Base-by-base conservation (phyloP, 64 coral and sea anemone genomes). In the Stylophora pistillata region DNA sequence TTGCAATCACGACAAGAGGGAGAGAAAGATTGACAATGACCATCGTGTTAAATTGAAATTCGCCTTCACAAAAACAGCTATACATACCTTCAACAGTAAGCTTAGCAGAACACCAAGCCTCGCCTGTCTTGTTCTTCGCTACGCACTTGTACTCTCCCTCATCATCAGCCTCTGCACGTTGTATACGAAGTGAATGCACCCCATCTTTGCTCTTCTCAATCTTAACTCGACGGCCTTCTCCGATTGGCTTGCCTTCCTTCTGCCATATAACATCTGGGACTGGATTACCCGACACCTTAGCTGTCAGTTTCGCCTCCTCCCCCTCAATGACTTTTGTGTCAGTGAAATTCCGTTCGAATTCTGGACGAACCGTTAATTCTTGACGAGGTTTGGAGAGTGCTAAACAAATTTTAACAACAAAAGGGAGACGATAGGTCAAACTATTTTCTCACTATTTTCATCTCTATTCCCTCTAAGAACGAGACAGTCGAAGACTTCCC, bases 221-320 rank as follows among this genome's bases (percentile, higher is more conserved):
- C 53, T 76, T 61, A 66, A 83, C 72, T 29, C 95, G 90, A 16
- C 91, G 87, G 13, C 81, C 95, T 55, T 97, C 86, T 25, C 86
- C 81, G 29, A 97, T 32, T 71, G 72, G 61, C n/a, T 81, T 93
- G 34, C 80, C 95, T 47, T 90, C 95, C 72, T 93, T 97, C 74
- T 97, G 93, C 95, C 95, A 97, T 80, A 86, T 85, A 55, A 97
- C 58, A 47, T 68, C 56, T 28, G 91, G 95, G 69, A 89, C 65
- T n/a, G 95, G 91, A 37, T 61, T 81, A 47, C 95, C 95, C 34
- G 55, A 90, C 57, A 97, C 87, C 57, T 89, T 89, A 17, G 66
- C 91, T 14, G 73, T 86, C 30, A 97, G 32, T 53, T 78, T 97
- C 0, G 88, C 88, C 5, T 88, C 88, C 30, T 84, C 93, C 23